Evolutionary conservation across 2,797 vertebrate species (phyloP).

Genomic region (Malurus splendens): DNA sequence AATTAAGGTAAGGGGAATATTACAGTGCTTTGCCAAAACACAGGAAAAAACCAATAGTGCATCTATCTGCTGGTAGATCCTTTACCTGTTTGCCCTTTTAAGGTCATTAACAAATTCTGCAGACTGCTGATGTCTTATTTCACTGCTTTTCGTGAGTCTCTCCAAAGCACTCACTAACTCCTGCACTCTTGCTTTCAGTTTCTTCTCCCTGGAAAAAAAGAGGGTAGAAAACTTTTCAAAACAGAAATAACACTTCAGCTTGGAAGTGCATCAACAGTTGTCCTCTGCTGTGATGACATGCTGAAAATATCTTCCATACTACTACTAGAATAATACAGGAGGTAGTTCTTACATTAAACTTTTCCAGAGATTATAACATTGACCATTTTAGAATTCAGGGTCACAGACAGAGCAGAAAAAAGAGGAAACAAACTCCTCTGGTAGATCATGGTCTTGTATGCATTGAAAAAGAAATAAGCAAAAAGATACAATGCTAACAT

Average conservation of each 20-base stretch:
- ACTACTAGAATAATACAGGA: background rate
- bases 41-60: rapidly evolving
- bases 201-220: constrained; percentile 78
- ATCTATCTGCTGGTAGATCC: background rate
- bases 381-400: background rate
- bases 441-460: background rate
- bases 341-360: background rate
- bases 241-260: background rate
- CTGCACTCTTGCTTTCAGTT: constrained; percentile 81
- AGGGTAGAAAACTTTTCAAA: background rate
- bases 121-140: constrained; percentile 84
- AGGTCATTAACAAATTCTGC: constrained; percentile 86
- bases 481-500: background rate
- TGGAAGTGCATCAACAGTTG: background rate
- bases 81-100: constrained; percentile 84
- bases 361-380: background rate
- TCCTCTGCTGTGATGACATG: background rate
- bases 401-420: background rate
- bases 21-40: background rate
- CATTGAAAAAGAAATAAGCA: background rate
- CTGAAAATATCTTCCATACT: background rate
- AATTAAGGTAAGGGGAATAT: background rate
- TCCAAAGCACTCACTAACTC: constrained; percentile 83
- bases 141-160: constrained; percentile 85
- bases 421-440: background rate